These are phyloP conservation scores for Omphaloscelis lunosa DNA, from an alignment of 2,888 invertebrate species.

Conservation along the genomic window DNA sequence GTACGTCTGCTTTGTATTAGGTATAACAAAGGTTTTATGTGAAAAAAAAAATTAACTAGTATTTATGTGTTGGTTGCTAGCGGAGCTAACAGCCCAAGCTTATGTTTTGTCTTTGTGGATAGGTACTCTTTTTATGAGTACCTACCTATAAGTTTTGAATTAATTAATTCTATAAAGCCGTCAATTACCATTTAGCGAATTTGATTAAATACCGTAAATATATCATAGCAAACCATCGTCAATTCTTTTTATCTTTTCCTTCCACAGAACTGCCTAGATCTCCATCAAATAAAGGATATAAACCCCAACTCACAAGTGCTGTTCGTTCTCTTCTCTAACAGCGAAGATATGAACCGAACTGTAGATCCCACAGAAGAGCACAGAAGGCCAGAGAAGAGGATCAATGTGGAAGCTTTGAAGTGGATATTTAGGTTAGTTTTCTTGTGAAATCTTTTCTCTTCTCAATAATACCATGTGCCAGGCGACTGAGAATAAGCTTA, in stretches of 20 bases:
- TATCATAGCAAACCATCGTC: no score
- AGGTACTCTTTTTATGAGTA: not conserved
- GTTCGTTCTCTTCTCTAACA: slow-evolving; percentile 84
- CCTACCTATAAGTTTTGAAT: not conserved
- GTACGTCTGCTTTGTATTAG: slow-evolving; percentile 11
- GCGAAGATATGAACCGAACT: slow-evolving; percentile 67
- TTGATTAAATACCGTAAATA: no score
- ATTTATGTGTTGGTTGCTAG: not conserved
- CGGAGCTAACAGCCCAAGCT: not conserved
- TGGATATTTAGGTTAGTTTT: slow-evolving; percentile 64
- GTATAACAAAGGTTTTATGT: no score
- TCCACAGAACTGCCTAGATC: slow-evolving; percentile 87
- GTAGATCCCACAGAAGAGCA: slow-evolving; percentile 40
- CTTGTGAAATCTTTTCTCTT: no score
- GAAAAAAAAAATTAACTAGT: not conserved
- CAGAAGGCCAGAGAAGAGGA: slow-evolving; percentile 69
- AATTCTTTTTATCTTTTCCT: no score
- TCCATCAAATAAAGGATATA: slow-evolving; percentile 85
- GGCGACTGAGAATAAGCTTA: no score
- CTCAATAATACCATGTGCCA: no score
- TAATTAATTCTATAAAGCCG: not conserved
- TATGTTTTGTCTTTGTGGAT: not conserved
- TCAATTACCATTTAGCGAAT: not conserved
- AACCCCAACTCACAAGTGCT: slow-evolving; percentile 83
- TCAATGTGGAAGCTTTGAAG: slow-evolving; percentile 61